Base-by-base conservation (phyloP, 2,888 invertebrate species). In the Eilema sororculum region DNA sequence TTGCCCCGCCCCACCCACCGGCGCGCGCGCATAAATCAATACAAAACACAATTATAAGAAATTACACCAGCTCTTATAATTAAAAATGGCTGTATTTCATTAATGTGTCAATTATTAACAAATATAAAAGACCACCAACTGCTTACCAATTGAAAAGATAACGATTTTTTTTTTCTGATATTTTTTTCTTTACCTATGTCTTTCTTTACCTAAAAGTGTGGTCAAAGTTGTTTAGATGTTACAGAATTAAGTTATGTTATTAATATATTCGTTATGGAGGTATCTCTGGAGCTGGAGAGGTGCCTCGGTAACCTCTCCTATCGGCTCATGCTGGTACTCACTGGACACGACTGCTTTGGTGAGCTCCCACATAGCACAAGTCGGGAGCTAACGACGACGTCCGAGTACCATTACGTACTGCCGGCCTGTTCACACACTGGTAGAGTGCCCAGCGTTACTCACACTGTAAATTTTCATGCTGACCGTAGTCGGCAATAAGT, bases 21-120 rank as follows among this genome's bases (percentile, higher is more conserved):
- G 78, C 76, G 80, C 77, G 70, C 69, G 77, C 79, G 81, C 84
- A 93, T 94, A 93, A 93, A 94, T 94, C 94, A 93, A 87, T 80
- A 87, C 84, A 89, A 88, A 90, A 88, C 87, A 93, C 91, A 93
- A 93, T 94, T 93, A 93, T 86, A 88, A 84, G 86, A 91, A 89
- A 92, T 93, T 90, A 93, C 88, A 88, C 81, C 77, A 81, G 80
- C 81, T 81, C 72, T 83, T 84, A 87, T 91, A 93, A 93, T 93
- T 93, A 92, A 92, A 91, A 89, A 77, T 84, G 88, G 89, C 84
- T 86, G 86, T 91, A 90, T 89, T 89, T 90, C 87, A 90, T 84
- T 81, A 81, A 86, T 76, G 86, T 89, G 91, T 92, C 91, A 90
- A 91, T 91, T 89, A 89, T 88, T 88, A 90, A 91, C 91, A 90